These are phyloP conservation scores for Gobionotothen gibberifrons DNA, from an alignment of 2,797 vertebrate genomes.

Conservation along the genomic window DNA sequence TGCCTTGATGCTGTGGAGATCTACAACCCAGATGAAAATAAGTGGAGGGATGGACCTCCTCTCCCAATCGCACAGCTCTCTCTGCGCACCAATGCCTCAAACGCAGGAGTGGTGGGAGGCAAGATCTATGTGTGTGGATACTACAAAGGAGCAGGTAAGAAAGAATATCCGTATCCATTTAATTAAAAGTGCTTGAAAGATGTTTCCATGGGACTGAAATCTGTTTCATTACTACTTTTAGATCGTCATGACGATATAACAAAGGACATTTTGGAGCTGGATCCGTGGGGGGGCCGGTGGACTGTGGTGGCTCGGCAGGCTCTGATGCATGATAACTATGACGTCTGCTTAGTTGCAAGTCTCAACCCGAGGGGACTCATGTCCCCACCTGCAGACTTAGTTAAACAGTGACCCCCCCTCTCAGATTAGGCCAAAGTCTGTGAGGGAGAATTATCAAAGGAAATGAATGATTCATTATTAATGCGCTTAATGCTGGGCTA, in stretches of 20 bases:
- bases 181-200: background rate
- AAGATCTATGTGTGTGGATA: constrained; percentile 97
- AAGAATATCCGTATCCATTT: background rate
- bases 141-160: constrained; percentile 94
- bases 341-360: constrained; percentile 95
- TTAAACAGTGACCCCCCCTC: constrained; percentile 70
- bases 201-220: background rate
- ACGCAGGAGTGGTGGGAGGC: constrained; percentile 90
- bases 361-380: constrained; percentile 95
- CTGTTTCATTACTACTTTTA: constrained; percentile 65
- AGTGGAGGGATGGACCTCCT: constrained; percentile 92
- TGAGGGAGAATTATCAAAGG: constrained; percentile 23
- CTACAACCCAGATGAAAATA: constrained; percentile 93
- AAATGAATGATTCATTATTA: constrained; percentile 53
- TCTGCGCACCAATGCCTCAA: constrained; percentile 89
- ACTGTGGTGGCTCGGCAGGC: constrained; percentile 87
- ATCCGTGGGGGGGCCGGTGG: constrained; percentile 95
- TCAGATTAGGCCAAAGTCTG: constrained; percentile 53
- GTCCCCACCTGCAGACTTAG: constrained; percentile 90
- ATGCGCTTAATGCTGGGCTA: constrained; percentile 65
- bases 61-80: constrained; percentile 93
- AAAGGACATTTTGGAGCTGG: constrained; percentile 95
- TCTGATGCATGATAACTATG: constrained; percentile 97
- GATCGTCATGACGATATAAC: constrained; percentile 95
- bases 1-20: constrained; percentile 95